Conservation (phyloP, 2,888 invertebrate genomes). For the Metellina segmentata region DNA sequence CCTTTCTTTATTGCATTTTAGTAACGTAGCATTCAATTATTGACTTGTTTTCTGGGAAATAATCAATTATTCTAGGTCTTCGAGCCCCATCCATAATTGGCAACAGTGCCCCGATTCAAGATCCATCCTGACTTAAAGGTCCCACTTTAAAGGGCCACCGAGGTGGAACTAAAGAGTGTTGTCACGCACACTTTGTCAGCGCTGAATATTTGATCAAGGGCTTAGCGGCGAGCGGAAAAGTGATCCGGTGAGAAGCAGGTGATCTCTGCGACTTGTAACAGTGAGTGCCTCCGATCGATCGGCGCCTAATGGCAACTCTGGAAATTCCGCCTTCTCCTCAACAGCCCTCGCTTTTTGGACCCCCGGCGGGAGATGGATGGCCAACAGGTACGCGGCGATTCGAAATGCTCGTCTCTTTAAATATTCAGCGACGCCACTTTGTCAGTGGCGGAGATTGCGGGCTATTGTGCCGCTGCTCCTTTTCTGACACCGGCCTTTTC, state of each 20-base stretch:
- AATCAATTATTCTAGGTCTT: too few relatives aligned
- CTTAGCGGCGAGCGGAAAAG: background rate
- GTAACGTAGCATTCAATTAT: too few relatives aligned
- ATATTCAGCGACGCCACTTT: slow-evolving; percentile 70
- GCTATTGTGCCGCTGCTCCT: slow-evolving; percentile 67
- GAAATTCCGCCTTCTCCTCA: slow-evolving; percentile 34
- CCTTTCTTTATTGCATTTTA: too few relatives aligned
- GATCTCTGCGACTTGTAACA: slow-evolving; percentile 65
- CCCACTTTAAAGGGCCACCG: too few relatives aligned
- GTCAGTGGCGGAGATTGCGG: slow-evolving; percentile 69
- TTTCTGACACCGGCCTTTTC: slow-evolving; percentile 63
- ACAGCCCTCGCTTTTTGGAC: slow-evolving; percentile 2
- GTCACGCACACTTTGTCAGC: slow-evolving; percentile 8
- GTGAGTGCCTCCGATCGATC: slow-evolving; percentile 12
- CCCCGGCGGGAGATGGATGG: slow-evolving; percentile 59
- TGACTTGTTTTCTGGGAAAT: too few relatives aligned
- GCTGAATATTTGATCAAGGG: slow-evolving; percentile 27
- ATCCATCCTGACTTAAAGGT: too few relatives aligned
- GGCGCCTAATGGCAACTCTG: background rate
- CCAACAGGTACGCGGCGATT: slow-evolving; percentile 72
- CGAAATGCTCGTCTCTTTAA: slow-evolving; percentile 47
- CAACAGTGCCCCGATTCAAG: too few relatives aligned
- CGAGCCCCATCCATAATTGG: too few relatives aligned
- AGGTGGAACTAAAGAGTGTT: background rate
- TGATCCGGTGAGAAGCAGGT: slow-evolving; percentile 14